Evolutionary conservation across 2,888 invertebrate species (phyloP).

Genomic region (Spodoptera exigua): DNA sequence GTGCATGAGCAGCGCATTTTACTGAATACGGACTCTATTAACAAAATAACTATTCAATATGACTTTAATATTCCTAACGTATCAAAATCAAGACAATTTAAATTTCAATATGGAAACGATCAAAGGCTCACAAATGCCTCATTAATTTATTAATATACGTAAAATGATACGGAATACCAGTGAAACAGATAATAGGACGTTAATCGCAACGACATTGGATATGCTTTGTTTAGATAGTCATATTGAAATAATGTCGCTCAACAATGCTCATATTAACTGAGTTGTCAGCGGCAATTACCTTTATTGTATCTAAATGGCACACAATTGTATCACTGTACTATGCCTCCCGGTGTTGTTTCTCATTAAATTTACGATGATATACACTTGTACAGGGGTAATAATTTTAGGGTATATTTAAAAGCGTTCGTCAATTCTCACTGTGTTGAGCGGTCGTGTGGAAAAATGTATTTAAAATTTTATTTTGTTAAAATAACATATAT

Average conservation of each 20-base stretch:
- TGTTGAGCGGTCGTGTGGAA: too few relatives aligned
- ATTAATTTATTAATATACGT: slow-evolving; percentile 50
- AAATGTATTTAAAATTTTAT: too few relatives aligned
- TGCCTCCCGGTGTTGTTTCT: slow-evolving; percentile 24
- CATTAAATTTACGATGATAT: slow-evolving; percentile 19
- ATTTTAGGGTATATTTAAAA: neutral
- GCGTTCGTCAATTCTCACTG: too few relatives aligned
- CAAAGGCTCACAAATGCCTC: slow-evolving; percentile 22
- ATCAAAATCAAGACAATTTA: neutral
- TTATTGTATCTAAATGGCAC: slow-evolving; percentile 60
- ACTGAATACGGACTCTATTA: neutral
- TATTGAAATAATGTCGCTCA: slow-evolving; percentile 61
- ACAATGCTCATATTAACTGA: slow-evolving; percentile 60
- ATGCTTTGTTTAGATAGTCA: slow-evolving; percentile 65
- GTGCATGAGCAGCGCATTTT: too few relatives aligned
- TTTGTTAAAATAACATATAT: too few relatives aligned
- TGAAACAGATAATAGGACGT: slow-evolving; percentile 44
- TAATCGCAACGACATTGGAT: slow-evolving; percentile 59
- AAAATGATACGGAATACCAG: slow-evolving; percentile 52
- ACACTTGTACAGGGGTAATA: slow-evolving; percentile 1
- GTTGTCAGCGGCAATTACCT: slow-evolving; percentile 66
- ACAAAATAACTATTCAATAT: neutral
- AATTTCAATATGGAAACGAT: slow-evolving; percentile 17
- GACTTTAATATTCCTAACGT: neutral
- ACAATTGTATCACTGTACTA: slow-evolving; percentile 46